Conservation (phyloP, 2,797 vertebrate genomes). For the Hoplostethus mediterraneus region DNA sequence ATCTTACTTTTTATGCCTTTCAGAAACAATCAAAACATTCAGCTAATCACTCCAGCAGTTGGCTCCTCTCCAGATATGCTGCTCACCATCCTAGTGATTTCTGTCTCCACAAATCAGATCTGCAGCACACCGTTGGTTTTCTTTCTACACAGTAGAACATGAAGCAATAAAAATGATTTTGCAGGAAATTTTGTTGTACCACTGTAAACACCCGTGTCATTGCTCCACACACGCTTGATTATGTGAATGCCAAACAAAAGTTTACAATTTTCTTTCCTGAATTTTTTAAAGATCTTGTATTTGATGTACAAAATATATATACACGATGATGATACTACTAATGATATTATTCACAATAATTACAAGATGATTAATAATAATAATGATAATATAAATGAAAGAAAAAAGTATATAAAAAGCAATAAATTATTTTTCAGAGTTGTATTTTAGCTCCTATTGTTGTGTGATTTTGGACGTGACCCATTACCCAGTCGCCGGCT, state of each 20-base stretch:
- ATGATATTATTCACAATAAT: constrained; percentile 83
- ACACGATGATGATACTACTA: constrained; percentile 75
- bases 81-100: constrained; percentile 62
- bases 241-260: constrained; percentile 99
- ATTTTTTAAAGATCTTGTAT: constrained; percentile 94
- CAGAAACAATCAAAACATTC: constrained; percentile 79
- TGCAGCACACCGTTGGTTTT: constrained; percentile 68
- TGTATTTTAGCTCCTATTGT: constrained; percentile 97
- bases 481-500: constrained; percentile 92
- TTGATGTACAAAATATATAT: constrained; percentile 90
- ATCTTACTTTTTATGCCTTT: constrained; percentile 85
- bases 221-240: constrained; percentile 89
- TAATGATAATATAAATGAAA: constrained; percentile 81
- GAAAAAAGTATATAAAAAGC: constrained; percentile 89
- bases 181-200: constrained; percentile 88
- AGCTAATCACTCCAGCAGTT: constrained; percentile 69
- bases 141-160: constrained; percentile 90
- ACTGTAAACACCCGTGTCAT: constrained; percentile 88
- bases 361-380: constrained; percentile 81
- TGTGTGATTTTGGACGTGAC: constrained; percentile 95
- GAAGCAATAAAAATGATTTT: constrained; percentile 97
- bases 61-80: constrained; percentile 55
- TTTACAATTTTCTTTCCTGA: constrained; percentile 98
- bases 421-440: constrained; percentile 99
- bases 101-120: constrained; percentile 53